phyloP scores from a whole-genome alignment of 2,888 invertebrate genomes.

The Euspilapteryx auroguttella region DNA sequence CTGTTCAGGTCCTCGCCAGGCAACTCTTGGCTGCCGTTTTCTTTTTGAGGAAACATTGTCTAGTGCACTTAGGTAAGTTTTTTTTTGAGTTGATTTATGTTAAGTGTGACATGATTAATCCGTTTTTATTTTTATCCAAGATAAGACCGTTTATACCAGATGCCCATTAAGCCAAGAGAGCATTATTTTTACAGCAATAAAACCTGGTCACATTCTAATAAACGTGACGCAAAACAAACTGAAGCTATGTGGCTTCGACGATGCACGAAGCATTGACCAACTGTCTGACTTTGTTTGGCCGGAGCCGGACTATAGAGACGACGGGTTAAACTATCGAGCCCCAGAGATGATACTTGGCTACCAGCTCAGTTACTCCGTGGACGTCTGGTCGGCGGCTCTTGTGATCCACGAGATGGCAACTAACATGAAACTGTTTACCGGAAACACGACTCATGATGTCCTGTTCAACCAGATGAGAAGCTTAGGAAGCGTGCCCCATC shows the following conservation, averaged over 20 bases:
- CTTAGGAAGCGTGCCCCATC: slow-evolving; percentile 16
- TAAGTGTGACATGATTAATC: too few relatives aligned
- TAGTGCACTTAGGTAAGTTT: slow-evolving; percentile 32
- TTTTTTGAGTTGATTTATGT: too few relatives aligned
- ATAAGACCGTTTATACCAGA: background rate
- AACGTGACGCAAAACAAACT: slow-evolving; percentile 14
- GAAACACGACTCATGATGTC: slow-evolving; percentile 18
- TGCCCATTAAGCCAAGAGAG: too few relatives aligned
- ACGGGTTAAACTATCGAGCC: slow-evolving; percentile 21
- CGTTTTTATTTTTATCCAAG: background rate
- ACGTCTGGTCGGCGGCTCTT: slow-evolving; percentile 30
- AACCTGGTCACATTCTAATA: slow-evolving; percentile 27
- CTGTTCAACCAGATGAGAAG: slow-evolving; percentile 21
- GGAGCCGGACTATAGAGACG: too few relatives aligned
- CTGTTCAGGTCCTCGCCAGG: slow-evolving; percentile 18
- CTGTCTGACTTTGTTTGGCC: slow-evolving; percentile 2
- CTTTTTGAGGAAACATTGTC: slow-evolving; percentile 17
- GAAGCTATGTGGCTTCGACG: slow-evolving; percentile 34
- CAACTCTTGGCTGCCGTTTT: slow-evolving; percentile 26
- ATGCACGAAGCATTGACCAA: slow-evolving; percentile 13
- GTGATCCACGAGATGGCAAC: slow-evolving; percentile 32
- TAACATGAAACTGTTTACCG: slow-evolving; percentile 15
- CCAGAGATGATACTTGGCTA: slow-evolving; percentile 33
- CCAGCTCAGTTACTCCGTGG: slow-evolving; percentile 17
- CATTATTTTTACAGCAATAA: slow-evolving; percentile 34